Evolutionary conservation across 2,113 vertebrate species (phyloP), one percentile per base, ranked within the genome.

Genomic region (rabbit (Oryctolagus cuniculus)): DNA sequence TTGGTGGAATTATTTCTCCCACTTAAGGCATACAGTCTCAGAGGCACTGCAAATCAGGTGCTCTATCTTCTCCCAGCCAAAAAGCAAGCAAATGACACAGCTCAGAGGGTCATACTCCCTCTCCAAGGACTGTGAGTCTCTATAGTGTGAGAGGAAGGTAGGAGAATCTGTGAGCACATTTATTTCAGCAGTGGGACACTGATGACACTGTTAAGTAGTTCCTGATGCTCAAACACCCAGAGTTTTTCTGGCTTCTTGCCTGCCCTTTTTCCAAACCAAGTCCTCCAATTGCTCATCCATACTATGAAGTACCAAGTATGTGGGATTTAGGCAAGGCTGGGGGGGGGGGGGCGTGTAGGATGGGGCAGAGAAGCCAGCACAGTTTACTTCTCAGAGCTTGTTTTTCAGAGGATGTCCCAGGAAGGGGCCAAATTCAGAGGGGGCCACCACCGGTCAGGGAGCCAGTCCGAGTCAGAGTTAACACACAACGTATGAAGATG

Each of bases 71-170:
- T 85, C 29, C 66, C 19, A 82, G 49, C n/a, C 0, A 89, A 64
- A 61, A 85, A 92, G 58, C 25, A 95, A 95, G 74, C 53, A 88
- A 55, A 91, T n/a, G 34, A 81, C 17, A 49, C 36, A 31, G 34
- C 9, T 9, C 74, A 31, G n/a, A 8, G 31, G 63, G 49, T 31
- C 63, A 51, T 8, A 67, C 31, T 58, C 22, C 34, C 2, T 86
- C 83, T 27, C 63, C 22, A 10, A 91, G 36, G 58, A 78, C 73
- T 72, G 15, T 69, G 16, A 80, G 7, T 44, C 34, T 49, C 66
- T 25, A 21, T 19, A 82, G 44, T 67, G 4, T 49, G 66, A 38
- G 64, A 82, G 11, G 22, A 64, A 2, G 31, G 13, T 10, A 61
- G 27, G 27, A 63, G 90, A 87, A 73, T 58, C 44, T 10, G 21